Conservation (phyloP, 37 sponge, comb jelly and placozoan species). For the Hormiphora californensis region DNA sequence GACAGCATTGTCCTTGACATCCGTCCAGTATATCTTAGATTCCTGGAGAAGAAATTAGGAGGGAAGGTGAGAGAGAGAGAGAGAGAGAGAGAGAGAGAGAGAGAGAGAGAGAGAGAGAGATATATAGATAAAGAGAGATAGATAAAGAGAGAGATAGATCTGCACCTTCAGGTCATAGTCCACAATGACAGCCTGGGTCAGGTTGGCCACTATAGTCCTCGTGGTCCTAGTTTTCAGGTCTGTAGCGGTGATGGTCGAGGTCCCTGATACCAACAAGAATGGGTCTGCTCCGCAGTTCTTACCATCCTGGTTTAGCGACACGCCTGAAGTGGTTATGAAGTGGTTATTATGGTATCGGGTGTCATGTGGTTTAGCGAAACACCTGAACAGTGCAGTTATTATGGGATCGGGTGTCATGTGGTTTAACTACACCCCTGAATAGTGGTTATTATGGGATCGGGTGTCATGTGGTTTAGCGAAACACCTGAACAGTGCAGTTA, state of each 20-base stretch:
- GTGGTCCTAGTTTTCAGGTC: not conserved
- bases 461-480: no score
- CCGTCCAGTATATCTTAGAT: conserved; percentile 49
- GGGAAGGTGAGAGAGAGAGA: not conserved
- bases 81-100: not conserved
- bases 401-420: no score
- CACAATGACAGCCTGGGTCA: conserved; percentile 43
- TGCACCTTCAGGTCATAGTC: conserved; percentile 42
- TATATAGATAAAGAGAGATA: not conserved
- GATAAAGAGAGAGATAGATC: not conserved
- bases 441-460: no score
- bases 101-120: not conserved
- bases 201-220: not conserved
- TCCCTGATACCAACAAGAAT: conserved; percentile 11
- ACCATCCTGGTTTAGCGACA: not conserved
- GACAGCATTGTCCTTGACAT: conserved; percentile 30
- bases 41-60: not conserved
- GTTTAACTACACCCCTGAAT: no score
- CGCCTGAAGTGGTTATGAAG: no score
- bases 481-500: no score
- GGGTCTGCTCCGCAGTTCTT: conserved; percentile 46
- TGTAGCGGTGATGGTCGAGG: not conserved
- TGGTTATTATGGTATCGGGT: no score
- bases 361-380: no score
- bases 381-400: no score